Conservation (phyloP, 2,797 vertebrate species). For the Rhinella marina region DNA sequence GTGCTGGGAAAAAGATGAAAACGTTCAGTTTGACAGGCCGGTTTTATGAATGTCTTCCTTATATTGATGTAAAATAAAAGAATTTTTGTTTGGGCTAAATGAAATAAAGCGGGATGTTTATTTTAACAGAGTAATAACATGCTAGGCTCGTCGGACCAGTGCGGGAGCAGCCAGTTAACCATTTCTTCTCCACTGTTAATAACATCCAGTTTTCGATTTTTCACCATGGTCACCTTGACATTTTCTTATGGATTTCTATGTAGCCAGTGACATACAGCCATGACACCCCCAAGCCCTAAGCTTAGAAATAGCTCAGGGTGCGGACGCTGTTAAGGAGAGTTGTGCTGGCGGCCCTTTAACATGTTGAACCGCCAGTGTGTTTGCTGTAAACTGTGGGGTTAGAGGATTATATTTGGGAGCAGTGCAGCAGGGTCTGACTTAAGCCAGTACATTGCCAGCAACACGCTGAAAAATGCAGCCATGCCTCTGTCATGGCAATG, state of each 20-base stretch:
- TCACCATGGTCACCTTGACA: neutral
- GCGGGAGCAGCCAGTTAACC: constrained; percentile 30
- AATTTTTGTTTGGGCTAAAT: constrained; percentile 77
- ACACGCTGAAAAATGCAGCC: neutral
- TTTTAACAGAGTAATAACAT: constrained; percentile 66
- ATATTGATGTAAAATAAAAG: constrained; percentile 79
- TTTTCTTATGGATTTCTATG: neutral
- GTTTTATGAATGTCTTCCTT: constrained; percentile 83
- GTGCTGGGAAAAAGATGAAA: constrained; percentile 82
- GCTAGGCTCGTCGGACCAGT: neutral
- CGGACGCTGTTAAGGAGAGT: constrained; percentile 76
- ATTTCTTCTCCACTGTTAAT: neutral
- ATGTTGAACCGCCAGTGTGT: constrained; percentile 80
- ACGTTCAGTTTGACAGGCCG: constrained; percentile 76
- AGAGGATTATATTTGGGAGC: constrained; percentile 78
- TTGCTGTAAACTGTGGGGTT: constrained; percentile 77
- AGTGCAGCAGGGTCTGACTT: constrained; percentile 77
- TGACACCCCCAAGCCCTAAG: neutral
- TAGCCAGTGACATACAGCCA: neutral
- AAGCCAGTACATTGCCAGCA: constrained; percentile 65
- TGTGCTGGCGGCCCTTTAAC: constrained; percentile 74
- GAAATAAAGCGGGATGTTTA: constrained; percentile 80
- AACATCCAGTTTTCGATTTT: neutral
- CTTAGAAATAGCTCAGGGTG: constrained; percentile 57
- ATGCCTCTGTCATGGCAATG: neutral